Base-by-base conservation (phyloP, 2,888 invertebrate species). In the Nysson spinosus region DNA sequence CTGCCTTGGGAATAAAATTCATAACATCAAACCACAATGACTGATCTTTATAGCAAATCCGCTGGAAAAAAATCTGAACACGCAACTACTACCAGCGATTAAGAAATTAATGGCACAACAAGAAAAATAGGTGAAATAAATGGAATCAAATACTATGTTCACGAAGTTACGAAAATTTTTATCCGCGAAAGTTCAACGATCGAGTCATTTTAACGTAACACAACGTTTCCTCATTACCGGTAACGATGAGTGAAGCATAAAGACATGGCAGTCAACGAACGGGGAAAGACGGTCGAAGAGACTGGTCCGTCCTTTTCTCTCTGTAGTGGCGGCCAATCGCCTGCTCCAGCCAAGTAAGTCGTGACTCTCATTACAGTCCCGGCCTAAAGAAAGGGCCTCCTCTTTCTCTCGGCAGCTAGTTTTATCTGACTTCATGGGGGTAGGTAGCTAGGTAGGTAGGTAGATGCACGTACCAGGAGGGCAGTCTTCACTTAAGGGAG, bases 401-500 rank as follows among this genome's bases (percentile, higher is more conserved):
- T 63, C 65, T 69, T 60, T 65, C 57, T 42, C 56, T 35, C 34
- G 34, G 50, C 46, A 57, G 64, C 64, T 66, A 76, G 78, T 68
- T 78, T 76, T 66, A 68, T 62, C 64, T 60, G 55, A 30, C 58
- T n/a, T 57, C 52, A 44, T 32, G 49, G 51, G 42, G 42, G 26
- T 9, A 43, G n/a, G 37, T 49, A 49, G 64, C 35, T 69, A 63
- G 60, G 46, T 51, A 51, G 56, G 65, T 57, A 65, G 51, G 49
- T 68, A 49, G 52, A 49, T 62, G 60, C 67, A 67, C 50, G 60
- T 54, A 66, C 58, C 54, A 50, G 34, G 54, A 57, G 56, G 64
- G 61, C 50, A 67, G 65, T 54, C 73, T 73, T 77, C 77, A 66
- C 70, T 76, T 73, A 73, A 73, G 73, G 74, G 28, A 68, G 75